Conservation (phyloP, 2,888 invertebrate species). For the Boloria euphrosyne region DNA sequence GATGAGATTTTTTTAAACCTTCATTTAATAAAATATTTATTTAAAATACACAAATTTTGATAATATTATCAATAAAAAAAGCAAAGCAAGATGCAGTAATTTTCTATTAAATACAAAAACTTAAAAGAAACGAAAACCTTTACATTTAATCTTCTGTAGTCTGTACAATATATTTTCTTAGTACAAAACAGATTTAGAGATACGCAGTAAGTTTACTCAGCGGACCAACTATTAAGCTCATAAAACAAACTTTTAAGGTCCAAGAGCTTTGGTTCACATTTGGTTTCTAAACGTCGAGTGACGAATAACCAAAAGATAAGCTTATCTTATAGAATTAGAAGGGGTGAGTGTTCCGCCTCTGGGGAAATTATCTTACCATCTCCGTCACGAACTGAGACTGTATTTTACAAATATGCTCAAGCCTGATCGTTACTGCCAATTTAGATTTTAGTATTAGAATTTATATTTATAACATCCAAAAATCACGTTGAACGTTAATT, state of each 20-base stretch:
- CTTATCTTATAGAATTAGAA: slow-evolving; percentile 15
- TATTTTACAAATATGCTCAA: slow-evolving; percentile 22
- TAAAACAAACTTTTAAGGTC: slow-evolving; percentile 3
- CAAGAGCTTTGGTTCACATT: not conserved
- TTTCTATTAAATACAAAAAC: no score
- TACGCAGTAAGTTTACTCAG: slow-evolving; percentile 6
- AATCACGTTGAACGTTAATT: not conserved
- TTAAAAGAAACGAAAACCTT: no score
- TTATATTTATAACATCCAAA: not conserved
- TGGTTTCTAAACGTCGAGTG: slow-evolving; percentile 5
- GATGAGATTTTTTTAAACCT: no score
- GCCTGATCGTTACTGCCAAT: slow-evolving; percentile 19
- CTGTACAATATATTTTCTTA: not conserved
- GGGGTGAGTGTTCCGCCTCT: slow-evolving; percentile 18
- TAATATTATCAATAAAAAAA: no score
- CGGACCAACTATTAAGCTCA: slow-evolving; percentile 5
- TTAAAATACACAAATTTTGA: no score
- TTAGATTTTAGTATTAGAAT: not conserved
- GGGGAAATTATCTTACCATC: slow-evolving; percentile 35
- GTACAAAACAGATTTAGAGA: slow-evolving; percentile 2
- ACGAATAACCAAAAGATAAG: slow-evolving; percentile 11
- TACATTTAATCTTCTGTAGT: no score
- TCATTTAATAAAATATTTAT: no score
- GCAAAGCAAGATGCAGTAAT: no score
- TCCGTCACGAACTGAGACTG: slow-evolving; percentile 15